Conservation (phyloP, 1,140 invertebrate genomes). For the Magallana gigas region DNA sequence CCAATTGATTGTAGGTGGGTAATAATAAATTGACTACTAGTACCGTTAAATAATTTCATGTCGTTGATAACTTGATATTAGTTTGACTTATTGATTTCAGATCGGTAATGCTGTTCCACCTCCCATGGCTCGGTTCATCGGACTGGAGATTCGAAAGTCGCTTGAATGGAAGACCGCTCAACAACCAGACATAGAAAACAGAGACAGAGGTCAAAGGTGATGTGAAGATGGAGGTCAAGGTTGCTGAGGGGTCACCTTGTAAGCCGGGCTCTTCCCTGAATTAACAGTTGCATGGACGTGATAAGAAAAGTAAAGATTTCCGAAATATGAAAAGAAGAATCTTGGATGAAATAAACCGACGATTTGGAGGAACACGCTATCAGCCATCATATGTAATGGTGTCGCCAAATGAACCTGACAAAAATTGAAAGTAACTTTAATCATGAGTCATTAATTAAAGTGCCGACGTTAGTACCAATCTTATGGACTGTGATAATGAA, state of each 20-base stretch:
- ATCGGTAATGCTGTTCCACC: constrained; percentile 94
- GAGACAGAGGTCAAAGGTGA: not conserved
- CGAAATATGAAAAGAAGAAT: no score
- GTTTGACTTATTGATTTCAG: constrained; percentile 64
- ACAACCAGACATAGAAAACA: not conserved
- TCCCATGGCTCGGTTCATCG: constrained; percentile 87
- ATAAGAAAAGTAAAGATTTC: no score
- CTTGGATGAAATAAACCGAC: no score
- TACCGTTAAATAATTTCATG: no score
- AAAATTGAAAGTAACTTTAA: no score
- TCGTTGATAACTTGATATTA: no score
- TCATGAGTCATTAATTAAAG: no score
- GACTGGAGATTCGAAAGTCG: constrained; percentile 82
- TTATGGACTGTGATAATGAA: no score
- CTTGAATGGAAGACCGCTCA: constrained; percentile 55
- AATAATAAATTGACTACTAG: not conserved
- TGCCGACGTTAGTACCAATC: no score
- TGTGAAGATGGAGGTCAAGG: not conserved
- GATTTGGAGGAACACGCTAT: no score
- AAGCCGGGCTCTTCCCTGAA: not conserved
- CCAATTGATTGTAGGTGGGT: not conserved
- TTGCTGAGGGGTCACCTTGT: not conserved
- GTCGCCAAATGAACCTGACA: no score
- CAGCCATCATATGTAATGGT: no score
- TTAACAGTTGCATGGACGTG: not conserved